A percentile compares a stretch with the other conserved stretches of the same genome.
Evolutionary conservation across 35 echinoderm and acorn worm genomes (phyloP).

Genomic region (Ophioderma brevispina): DNA sequence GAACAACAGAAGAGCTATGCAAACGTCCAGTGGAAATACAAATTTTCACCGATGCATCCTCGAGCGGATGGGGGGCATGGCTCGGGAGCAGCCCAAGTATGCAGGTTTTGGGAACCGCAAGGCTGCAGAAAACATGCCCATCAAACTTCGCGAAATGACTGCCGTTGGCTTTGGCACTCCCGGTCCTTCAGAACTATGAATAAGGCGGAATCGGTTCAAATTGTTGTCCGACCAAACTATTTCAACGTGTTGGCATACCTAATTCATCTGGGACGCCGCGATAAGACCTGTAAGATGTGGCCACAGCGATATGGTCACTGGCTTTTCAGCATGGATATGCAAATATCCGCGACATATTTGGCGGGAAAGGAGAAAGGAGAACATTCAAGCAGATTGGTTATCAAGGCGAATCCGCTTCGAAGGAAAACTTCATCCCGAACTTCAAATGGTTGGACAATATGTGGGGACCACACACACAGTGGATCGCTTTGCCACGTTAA

Average conservation of each 20-base stretch:
- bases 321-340: background rate
- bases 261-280: slow-evolving; percentile 32
- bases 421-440: slow-evolving; percentile 39
- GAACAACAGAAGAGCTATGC: slow-evolving; percentile 28
- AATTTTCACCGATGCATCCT: slow-evolving; percentile 46
- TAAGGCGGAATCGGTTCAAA: slow-evolving; percentile 53
- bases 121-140: too few relatives aligned
- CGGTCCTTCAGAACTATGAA: too few relatives aligned
- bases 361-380: slow-evolving; percentile 17
- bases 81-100: too few relatives aligned
- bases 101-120: too few relatives aligned
- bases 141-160: too few relatives aligned
- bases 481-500: slow-evolving; percentile 56
- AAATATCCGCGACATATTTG: slow-evolving; percentile 20
- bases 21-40: slow-evolving; percentile 16
- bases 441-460: slow-evolving; percentile 14
- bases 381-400: slow-evolving; percentile 14
- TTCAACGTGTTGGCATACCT: slow-evolving; percentile 59
- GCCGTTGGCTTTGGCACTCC: too few relatives aligned
- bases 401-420: slow-evolving; percentile 35
- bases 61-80: too few relatives aligned
- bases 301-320: too few relatives aligned
- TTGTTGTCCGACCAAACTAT: slow-evolving; percentile 64
- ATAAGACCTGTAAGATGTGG: too few relatives aligned
- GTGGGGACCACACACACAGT: slow-evolving; percentile 55